Base-by-base conservation (phyloP, 2,888 invertebrate species). In the Eucriotettix oculatus region DNA sequence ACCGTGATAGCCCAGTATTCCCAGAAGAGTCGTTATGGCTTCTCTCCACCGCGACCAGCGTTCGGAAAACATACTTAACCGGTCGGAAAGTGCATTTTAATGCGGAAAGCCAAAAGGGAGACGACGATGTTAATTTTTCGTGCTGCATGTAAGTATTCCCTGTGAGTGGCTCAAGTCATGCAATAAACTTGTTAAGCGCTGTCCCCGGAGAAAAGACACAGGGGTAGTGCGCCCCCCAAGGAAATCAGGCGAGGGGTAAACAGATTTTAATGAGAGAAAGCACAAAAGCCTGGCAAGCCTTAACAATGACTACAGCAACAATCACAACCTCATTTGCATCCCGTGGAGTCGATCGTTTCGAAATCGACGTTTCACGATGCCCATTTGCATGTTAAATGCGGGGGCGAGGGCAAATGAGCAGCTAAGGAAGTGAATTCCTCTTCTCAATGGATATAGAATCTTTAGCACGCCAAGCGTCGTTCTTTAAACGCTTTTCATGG, bases 121-220 rank as follows among this genome's bases (percentile, higher is more conserved):
- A n/a, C 14, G 48, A 14, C 55, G n/a, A 55, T 55, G 55, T 55
- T 55, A 55, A 55, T 55, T 55, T 55, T 55, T 55, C 42, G 55
- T 29, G 55, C 55, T 11, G 40, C 55, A 41, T n/a, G 40, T 12
- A n/a, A 40, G n/a, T 52, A 16, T 57, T 48, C 52, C 59, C 16
- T 52, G 17, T 54, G 63, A 63, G 59, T 61, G 63, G 59, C 61
- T 56, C 60, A 54, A 62, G 64, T 64, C 65, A 65, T 64, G 64
- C 66, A 66, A 65, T 65, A 64, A 63, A 63, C 64, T 61, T 65
- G 64, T 66, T 66, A 65, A 61, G 61, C 59, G 60, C 16, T 56
- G 59, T 65, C 64, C 63, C 63, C 53, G 54, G 64, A 60, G 64
- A 58, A 12, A 10, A 29, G 12, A 41, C 42, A 14, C 55, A 12